These are phyloP conservation scores for Gila orcuttii DNA, from an alignment of 2,113 vertebrate species.

Conservation along the genomic window DNA sequence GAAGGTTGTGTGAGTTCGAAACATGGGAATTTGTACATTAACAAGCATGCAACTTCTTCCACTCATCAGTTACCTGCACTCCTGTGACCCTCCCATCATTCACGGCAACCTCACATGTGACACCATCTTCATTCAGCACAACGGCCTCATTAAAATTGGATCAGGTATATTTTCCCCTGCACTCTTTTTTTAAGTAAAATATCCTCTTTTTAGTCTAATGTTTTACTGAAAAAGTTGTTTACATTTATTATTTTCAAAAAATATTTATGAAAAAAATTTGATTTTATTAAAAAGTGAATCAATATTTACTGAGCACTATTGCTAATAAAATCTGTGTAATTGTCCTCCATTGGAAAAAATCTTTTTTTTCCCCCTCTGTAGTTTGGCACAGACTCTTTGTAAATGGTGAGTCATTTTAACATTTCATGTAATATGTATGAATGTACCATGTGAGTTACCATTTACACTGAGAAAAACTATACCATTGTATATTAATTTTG, in stretches of 20 bases:
- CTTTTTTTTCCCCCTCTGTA: constrained; percentile 65
- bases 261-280: background rate
- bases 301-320: background rate
- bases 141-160: constrained; percentile 95
- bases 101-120: constrained; percentile 94
- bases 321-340: background rate
- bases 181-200: background rate
- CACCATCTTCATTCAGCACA: constrained; percentile 97
- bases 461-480: background rate
- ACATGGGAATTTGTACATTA: background rate
- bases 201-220: background rate
- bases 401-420: constrained; percentile 78
- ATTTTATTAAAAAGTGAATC: background rate
- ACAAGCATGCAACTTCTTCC: constrained; percentile 24
- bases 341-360: no score
- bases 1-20: background rate
- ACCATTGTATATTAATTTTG: background rate
- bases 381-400: constrained; percentile 95
- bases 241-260: background rate
- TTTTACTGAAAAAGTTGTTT: background rate
- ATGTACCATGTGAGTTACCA: background rate
- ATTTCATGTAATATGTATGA: background rate
- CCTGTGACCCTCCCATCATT: constrained; percentile 91
- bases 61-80: constrained; percentile 86
- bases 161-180: constrained; percentile 75